Evolutionary conservation across 1,140 invertebrate species (phyloP).

Genomic region (Globodera rostochiensis): DNA sequence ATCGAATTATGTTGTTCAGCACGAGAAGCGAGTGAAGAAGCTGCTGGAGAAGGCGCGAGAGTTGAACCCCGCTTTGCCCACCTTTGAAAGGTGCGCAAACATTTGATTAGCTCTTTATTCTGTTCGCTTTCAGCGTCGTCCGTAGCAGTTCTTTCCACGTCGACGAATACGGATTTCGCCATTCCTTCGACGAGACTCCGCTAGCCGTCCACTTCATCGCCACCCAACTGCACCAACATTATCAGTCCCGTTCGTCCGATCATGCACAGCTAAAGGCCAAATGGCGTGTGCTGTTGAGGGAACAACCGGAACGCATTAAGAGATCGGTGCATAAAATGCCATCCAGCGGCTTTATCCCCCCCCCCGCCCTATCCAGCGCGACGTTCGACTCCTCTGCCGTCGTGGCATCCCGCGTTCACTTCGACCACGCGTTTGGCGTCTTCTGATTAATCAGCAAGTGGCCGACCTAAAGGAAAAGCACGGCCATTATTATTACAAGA

Average conservation of each 20-base stretch:
- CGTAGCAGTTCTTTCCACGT: slow-evolving; percentile 67
- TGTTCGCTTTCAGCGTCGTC: slow-evolving; percentile 58
- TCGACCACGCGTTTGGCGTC: slow-evolving; percentile 68
- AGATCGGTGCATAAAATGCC: slow-evolving; percentile 36
- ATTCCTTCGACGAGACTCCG: slow-evolving; percentile 65
- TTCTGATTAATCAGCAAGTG: slow-evolving; percentile 67
- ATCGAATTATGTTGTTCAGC: slow-evolving; percentile 62
- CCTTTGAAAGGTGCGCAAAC: slow-evolving; percentile 68
- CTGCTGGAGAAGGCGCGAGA: slow-evolving; percentile 68
- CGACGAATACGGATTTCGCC: slow-evolving; percentile 70
- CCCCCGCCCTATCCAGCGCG: slow-evolving; percentile 25
- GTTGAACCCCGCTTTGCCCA: slow-evolving; percentile 69
- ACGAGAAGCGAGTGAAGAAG: slow-evolving; percentile 67
- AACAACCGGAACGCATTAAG: slow-evolving; percentile 42
- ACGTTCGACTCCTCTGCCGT: slow-evolving; percentile 67
- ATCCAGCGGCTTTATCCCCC: background rate
- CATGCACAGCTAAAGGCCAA: slow-evolving; percentile 48
- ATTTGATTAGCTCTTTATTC: background rate
- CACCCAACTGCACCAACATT: slow-evolving; percentile 67
- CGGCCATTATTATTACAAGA: slow-evolving; percentile 69
- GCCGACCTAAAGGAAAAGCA: slow-evolving; percentile 66
- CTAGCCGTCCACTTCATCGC: slow-evolving; percentile 70
- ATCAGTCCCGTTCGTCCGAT: slow-evolving; percentile 43
- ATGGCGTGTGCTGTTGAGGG: slow-evolving; percentile 43
- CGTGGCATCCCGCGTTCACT: slow-evolving; percentile 68